Evolutionary conservation across 2,113 vertebrate genomes (phyloP).

Genomic region (Corythoichthys haematopterus): DNA sequence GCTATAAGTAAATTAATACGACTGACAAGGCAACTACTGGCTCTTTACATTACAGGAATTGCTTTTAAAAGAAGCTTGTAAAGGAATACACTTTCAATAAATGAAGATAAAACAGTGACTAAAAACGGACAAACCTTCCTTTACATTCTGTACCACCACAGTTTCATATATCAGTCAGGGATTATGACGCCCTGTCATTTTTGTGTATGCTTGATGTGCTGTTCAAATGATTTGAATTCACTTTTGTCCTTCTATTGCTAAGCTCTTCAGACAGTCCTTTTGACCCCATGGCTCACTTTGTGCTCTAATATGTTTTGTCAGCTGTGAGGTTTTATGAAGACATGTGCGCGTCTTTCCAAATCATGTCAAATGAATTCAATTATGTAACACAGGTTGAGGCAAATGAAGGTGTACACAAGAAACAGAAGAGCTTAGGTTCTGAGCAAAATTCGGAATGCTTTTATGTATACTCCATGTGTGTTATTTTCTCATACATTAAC

Average conservation of each 20-base stretch:
- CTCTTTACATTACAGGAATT: conserved; percentile 19
- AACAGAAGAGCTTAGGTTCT: neutral
- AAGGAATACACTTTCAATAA: conserved; percentile 7
- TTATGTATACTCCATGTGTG: neutral
- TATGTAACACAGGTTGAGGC: neutral
- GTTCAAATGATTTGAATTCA: neutral
- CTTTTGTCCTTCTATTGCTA: neutral
- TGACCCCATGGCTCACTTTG: neutral
- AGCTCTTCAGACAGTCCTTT: neutral
- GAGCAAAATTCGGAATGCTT: neutral
- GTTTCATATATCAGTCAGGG: neutral
- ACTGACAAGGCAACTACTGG: neutral
- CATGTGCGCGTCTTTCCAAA: neutral
- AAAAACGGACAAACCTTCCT: neutral
- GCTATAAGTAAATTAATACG: neutral
- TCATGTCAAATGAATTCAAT: conserved; percentile 4
- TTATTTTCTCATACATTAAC: too few species aligned
- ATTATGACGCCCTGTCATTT: neutral
- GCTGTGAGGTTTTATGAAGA: neutral
- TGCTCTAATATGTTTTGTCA: conserved; percentile 1
- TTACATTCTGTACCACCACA: neutral
- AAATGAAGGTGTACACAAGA: neutral
- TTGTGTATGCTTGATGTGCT: neutral
- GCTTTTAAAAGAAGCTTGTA: conserved; percentile 5
- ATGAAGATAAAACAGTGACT: neutral